Evolutionary conservation across 2,797 vertebrate genomes (phyloP), one percentile per base, ranked within the genome.

Genomic region (Pseudopleuronectes americanus): DNA sequence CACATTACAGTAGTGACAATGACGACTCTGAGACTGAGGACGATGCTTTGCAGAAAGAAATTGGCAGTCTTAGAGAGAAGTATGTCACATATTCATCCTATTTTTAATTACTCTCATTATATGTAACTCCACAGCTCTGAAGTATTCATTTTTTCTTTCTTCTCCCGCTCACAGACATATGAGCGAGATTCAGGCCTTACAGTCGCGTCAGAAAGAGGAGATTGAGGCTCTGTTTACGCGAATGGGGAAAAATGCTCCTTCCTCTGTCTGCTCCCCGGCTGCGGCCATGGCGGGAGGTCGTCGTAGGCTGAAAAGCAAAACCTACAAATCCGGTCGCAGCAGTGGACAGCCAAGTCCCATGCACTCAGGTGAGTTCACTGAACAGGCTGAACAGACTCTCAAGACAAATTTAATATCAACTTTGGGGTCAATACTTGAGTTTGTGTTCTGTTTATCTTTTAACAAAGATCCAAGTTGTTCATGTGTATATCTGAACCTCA

Each of bases 181-280:
- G 94, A 94, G 90, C 84, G 98, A 99, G 93, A 96, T 97, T 85
- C 97, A 98, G 87, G 92, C 94, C 66, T 90, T 99, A 77, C 96
- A 98, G 69, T 92, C 89, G 63, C 96, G 96, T 31, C 98, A 99
- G 89, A 98, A 97, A 74, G 94, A 96, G 55, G 98, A 99, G 89
- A 95, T 99, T 21, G 96, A 97, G 64, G 90, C 94, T 43, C 90
- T 99, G 0, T 98, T 95, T 71, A 88, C 91, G 13, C 94, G 91
- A 31, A 68, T 98, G 91, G 97, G 98, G 19, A 99, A 97, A 87
- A 86, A 83, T 0, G 93, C 94, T 12, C 96, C 96, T 58, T 90
- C 95, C 5, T 92, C 96, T 2, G 93, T 97, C 55, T 90, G 95
- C 38, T 96, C 96, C 2, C 96, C 96, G 0, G 95, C 96, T 17